Base-by-base conservation (phyloP, 2,113 vertebrate genomes). In the Thamnaconus septentrionalis region DNA sequence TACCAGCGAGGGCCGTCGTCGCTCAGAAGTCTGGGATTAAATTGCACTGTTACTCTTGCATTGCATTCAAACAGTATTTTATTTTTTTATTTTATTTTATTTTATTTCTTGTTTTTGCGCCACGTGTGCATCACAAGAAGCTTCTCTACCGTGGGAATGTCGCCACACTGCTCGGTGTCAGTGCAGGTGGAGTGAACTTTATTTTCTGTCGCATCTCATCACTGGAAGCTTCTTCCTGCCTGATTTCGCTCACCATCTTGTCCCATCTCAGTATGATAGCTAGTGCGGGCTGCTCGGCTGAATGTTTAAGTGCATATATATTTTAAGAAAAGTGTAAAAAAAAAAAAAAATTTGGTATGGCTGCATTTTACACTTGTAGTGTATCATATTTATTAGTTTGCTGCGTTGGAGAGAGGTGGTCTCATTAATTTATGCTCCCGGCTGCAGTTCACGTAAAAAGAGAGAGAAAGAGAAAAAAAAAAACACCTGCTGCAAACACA, bases 341-440 rank as follows among this genome's bases (percentile, higher is more conserved):
- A 60, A 65, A 31, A 31, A 31, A 31, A 31, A 31, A 31, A 31
- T 45, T 68, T 66, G 53, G 60, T 69, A 70, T 82, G 76, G 79
- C 67, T 83, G 74, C 79, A 67, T 83, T 84, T 84, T 80, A 63
- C 78, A 85, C 55, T 59, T 81, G 62, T 81, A 63, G 75, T 79
- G 41, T 78, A 61, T 79, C 61, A 71, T 88, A 88, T 88, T 88
- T 87, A 88, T 87, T 88, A 81, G 81, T 84, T 87, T 77, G 54
- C 51, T 56, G 50, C 51, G 45, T 48, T 59, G 56, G 67, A 73
- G 50, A 31, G 50, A 69, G 44, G 42, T 57, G 46, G 50, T 3
- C 18, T 31, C 10, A 12, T 82, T 82, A 66, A 81, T 79, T 78
- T 73, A 79, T 82, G 69, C 52, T 64, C 47, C 45, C 70, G 69